Percentiles rank a stretch among this genome's conserved stretches.
phyloP scores from a whole-genome alignment of 1,140 invertebrate genomes.

The Drosophila bifasciata region DNA sequence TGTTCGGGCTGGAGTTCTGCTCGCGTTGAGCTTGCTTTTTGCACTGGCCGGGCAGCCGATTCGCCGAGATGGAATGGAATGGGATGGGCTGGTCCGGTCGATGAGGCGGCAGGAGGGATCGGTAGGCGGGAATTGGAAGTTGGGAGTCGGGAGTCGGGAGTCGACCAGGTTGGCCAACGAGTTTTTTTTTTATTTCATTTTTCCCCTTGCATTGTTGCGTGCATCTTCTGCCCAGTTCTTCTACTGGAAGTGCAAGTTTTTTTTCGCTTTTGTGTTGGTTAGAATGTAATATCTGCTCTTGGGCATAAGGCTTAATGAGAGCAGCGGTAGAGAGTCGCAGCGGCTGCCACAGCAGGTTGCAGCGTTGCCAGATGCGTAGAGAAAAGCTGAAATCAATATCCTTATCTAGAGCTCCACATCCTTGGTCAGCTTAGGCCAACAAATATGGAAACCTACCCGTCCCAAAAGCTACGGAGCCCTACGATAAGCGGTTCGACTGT shows the following conservation, averaged over 20 bases:
- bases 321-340: neutral
- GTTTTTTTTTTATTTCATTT: slow-evolving; percentile 53
- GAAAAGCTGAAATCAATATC: slow-evolving; percentile 13
- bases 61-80: slow-evolving; percentile 8
- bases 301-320: slow-evolving; percentile 33
- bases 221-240: slow-evolving; percentile 59
- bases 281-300: slow-evolving; percentile 52
- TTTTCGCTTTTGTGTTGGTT: slow-evolving; percentile 36
- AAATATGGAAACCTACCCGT: too few relatives aligned
- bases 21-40: slow-evolving; percentile 77
- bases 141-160: slow-evolving; percentile 24
- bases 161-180: slow-evolving; percentile 52
- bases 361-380: slow-evolving; percentile 43
- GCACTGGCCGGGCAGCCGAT: slow-evolving; percentile 52
- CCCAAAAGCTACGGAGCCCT: neutral
- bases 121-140: slow-evolving; percentile 1
- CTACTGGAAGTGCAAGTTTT: slow-evolving; percentile 71
- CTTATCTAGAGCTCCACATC: slow-evolving; percentile 31
- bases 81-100: neutral
- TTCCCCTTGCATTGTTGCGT: slow-evolving; percentile 32
- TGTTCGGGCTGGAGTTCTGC: slow-evolving; percentile 53
- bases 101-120: neutral
- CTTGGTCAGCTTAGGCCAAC: slow-evolving; percentile 13
- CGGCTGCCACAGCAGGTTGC: slow-evolving; percentile 30
- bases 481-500: slow-evolving; percentile 39